These are phyloP conservation scores for Sinonovacula constricta DNA, from an alignment of 1,140 invertebrate genomes.

Conservation along the genomic window DNA sequence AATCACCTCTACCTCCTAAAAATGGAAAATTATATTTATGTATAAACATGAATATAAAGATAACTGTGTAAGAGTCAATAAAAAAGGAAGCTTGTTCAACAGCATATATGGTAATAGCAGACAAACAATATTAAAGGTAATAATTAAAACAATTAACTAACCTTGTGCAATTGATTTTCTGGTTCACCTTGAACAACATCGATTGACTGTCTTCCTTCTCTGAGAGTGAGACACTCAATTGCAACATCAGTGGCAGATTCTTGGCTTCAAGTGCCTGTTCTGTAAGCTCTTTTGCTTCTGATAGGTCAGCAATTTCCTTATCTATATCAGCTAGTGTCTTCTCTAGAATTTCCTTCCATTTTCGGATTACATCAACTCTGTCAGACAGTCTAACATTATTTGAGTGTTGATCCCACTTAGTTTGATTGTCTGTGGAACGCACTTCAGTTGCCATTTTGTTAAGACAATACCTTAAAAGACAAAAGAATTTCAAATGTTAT, in stretches of 20 bases:
- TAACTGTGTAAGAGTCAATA: neutral
- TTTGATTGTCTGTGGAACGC: slow-evolving; percentile 84
- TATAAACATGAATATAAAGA: neutral
- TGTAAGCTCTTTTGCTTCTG: slow-evolving; percentile 87
- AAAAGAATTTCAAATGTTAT: no score
- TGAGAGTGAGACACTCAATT: slow-evolving; percentile 88
- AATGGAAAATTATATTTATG: slow-evolving; percentile 42
- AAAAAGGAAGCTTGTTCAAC: neutral
- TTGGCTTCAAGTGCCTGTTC: slow-evolving; percentile 88
- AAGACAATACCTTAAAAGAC: no score
- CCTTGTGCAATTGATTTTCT: slow-evolving; percentile 89
- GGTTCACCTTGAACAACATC: slow-evolving; percentile 91
- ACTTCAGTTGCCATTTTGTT: slow-evolving; percentile 75
- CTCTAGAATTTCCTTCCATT: slow-evolving; percentile 86
- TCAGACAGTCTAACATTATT: slow-evolving; percentile 87
- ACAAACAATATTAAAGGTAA: no score
- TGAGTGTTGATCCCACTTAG: slow-evolving; percentile 90
- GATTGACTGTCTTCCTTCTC: slow-evolving; percentile 87
- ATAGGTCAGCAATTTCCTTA: slow-evolving; percentile 85
- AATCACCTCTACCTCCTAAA: slow-evolving; percentile 86
- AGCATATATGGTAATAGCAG: no score
- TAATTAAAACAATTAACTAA: no score
- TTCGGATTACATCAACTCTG: slow-evolving; percentile 80
- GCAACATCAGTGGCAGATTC: slow-evolving; percentile 86
- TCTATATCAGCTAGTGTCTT: slow-evolving; percentile 85